Conservation (phyloP, 2,888 invertebrate genomes). For the Luffia ferchaultella region DNA sequence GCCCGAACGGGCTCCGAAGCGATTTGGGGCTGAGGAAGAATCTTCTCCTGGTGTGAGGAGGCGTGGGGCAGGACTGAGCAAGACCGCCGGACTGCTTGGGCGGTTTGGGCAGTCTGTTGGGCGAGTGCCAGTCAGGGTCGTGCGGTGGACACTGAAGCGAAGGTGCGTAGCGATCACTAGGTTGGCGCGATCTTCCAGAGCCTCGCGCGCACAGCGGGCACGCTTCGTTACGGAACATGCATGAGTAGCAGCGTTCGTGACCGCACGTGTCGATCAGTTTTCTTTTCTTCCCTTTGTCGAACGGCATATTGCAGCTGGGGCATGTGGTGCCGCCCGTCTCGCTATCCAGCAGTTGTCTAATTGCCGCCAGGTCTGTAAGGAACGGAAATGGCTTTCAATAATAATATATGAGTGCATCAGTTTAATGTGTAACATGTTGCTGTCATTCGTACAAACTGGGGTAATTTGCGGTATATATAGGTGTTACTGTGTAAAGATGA, state of each 20-base stretch:
- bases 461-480: slow-evolving; percentile 5
- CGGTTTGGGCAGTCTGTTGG: slow-evolving; percentile 67
- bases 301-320: slow-evolving; percentile 91
- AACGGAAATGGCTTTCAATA: slow-evolving; percentile 8
- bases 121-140: slow-evolving; percentile 50
- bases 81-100: slow-evolving; percentile 61
- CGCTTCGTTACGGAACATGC: slow-evolving; percentile 91
- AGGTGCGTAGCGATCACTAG: slow-evolving; percentile 52
- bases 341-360: slow-evolving; percentile 80
- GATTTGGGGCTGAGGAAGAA: slow-evolving; percentile 86
- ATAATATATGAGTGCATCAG: neutral
- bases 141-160: slow-evolving; percentile 45
- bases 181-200: slow-evolving; percentile 39
- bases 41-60: slow-evolving; percentile 77
- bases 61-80: slow-evolving; percentile 82
- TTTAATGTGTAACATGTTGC: slow-evolving; percentile 7
- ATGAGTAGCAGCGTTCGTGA: slow-evolving; percentile 94
- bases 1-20: slow-evolving; percentile 78
- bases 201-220: slow-evolving; percentile 82
- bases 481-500: slow-evolving; percentile 19
- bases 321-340: slow-evolving; percentile 76
- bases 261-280: slow-evolving; percentile 95
- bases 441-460: slow-evolving; percentile 1
- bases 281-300: slow-evolving; percentile 96
- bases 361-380: slow-evolving; percentile 83